These are phyloP conservation scores for Anarrhichthys ocellatus DNA, from an alignment of 2,113 vertebrate genomes.

Conservation along the genomic window DNA sequence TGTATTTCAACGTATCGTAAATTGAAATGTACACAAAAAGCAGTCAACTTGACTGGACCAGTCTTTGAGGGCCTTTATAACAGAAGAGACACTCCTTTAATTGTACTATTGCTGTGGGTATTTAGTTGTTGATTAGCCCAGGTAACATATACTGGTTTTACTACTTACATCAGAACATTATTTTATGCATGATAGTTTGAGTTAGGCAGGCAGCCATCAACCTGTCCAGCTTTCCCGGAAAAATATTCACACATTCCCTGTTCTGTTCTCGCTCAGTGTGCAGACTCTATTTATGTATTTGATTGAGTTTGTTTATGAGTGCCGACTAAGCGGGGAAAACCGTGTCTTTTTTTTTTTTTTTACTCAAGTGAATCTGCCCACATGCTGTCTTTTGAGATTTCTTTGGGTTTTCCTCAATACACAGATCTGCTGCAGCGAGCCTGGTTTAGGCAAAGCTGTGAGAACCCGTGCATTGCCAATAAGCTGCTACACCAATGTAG, in stretches of 20 bases:
- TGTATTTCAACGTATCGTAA: background rate
- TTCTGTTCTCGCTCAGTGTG: conserved; percentile 13
- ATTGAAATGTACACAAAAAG: background rate
- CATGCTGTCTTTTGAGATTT: conserved; percentile 55
- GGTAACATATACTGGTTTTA: background rate
- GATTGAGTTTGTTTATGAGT: conserved; percentile 58
- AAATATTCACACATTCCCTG: background rate
- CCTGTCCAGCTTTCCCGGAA: conserved; percentile 6
- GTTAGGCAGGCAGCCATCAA: background rate
- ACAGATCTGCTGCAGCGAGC: conserved; percentile 60
- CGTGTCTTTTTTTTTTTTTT: conserved; percentile 66
- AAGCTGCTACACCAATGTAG: conserved; percentile 48
- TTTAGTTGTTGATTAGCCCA: background rate
- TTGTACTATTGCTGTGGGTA: background rate
- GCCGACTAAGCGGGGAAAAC: conserved; percentile 60
- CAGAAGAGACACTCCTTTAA: background rate
- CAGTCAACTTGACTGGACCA: too few relatives aligned
- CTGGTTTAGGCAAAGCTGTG: conserved; percentile 60
- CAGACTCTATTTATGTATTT: conserved; percentile 48
- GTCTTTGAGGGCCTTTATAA: background rate
- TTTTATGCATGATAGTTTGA: conserved; percentile 8
- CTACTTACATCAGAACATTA: background rate
- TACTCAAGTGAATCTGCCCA: conserved; percentile 70
- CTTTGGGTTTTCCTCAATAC: conserved; percentile 58
- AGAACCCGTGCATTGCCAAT: conserved; percentile 46